These are phyloP conservation scores for Aleiodes sp. DNA, from an alignment of 1,140 invertebrate species.

Conservation along the genomic window DNA sequence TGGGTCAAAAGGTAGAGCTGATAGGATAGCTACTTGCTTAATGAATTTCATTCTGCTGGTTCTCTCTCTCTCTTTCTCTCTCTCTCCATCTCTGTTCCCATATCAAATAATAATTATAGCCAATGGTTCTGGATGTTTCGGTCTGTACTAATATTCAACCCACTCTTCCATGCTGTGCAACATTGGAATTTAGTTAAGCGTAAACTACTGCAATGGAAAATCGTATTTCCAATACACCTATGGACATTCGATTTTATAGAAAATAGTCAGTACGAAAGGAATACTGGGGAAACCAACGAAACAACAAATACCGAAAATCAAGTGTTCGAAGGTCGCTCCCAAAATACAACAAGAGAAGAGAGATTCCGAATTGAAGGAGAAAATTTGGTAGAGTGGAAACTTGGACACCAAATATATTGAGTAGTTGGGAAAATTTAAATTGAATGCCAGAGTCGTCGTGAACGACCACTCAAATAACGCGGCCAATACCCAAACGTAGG, in stretches of 20 bases:
- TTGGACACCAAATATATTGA: slow-evolving; percentile 4
- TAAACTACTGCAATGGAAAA: slow-evolving; percentile 17
- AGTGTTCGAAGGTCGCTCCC: slow-evolving; percentile 14
- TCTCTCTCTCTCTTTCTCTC: too few species aligned
- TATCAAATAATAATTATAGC: slow-evolving; percentile 36
- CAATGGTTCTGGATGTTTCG: slow-evolving; percentile 29
- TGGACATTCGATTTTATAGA: not conserved
- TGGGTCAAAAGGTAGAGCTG: not conserved
- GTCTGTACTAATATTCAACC: not conserved
- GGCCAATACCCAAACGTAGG: slow-evolving; percentile 12
- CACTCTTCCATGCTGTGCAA: not conserved
- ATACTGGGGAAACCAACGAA: not conserved
- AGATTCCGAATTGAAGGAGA: not conserved
- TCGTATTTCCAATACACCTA: slow-evolving; percentile 24
- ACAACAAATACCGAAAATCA: slow-evolving; percentile 19
- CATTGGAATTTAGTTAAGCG: slow-evolving; percentile 22
- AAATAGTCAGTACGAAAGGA: not conserved
- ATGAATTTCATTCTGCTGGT: slow-evolving; percentile 39
- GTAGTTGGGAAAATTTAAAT: slow-evolving; percentile 23
- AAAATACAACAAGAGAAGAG: slow-evolving; percentile 3
- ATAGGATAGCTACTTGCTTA: slow-evolving; percentile 26
- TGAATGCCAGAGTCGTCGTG: slow-evolving; percentile 19
- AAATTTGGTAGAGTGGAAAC: not conserved
- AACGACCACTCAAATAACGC: slow-evolving; percentile 25
- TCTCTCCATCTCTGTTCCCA: slow-evolving; percentile 34